Conservation (phyloP, 92 coral and sea anemone species). For the Nematostella vectensis region DNA sequence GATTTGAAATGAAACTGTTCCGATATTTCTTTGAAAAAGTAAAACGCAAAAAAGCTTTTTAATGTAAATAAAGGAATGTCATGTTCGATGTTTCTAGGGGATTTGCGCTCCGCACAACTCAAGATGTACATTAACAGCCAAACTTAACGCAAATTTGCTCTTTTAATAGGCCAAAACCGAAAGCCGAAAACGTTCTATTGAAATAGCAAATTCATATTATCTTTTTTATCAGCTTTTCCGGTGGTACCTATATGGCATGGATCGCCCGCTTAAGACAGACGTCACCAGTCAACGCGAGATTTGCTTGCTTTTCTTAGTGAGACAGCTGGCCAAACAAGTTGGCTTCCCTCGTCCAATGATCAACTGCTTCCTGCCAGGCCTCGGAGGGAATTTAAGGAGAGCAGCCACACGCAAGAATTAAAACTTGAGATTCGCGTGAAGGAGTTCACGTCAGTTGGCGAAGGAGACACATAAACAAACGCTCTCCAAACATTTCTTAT, state of each 20-base stretch:
- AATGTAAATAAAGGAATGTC: too few relatives aligned
- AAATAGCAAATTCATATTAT: too few relatives aligned
- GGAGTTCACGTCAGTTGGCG: neutral
- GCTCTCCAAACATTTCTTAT: neutral
- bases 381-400: slow-evolving; percentile 3
- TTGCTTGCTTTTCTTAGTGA: slow-evolving; percentile 1
- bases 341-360: slow-evolving; percentile 10
- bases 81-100: too few relatives aligned
- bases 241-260: neutral
- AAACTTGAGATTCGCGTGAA: slow-evolving; percentile 2
- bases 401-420: neutral
- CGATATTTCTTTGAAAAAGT: too few relatives aligned
- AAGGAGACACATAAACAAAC: neutral
- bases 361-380: slow-evolving; percentile 19
- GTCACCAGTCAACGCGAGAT: neutral
- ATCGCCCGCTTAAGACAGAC: neutral
- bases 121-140: too few relatives aligned
- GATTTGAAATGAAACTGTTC: too few relatives aligned
- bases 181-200: too few relatives aligned
- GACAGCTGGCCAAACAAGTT: slow-evolving; percentile 23
- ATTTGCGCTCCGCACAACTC: too few relatives aligned
- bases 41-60: too few relatives aligned
- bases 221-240: neutral
- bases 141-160: too few relatives aligned
- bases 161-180: too few relatives aligned